Base-by-base conservation (phyloP, 2,797 vertebrate species). In the Pseudomugil tenellus region DNA sequence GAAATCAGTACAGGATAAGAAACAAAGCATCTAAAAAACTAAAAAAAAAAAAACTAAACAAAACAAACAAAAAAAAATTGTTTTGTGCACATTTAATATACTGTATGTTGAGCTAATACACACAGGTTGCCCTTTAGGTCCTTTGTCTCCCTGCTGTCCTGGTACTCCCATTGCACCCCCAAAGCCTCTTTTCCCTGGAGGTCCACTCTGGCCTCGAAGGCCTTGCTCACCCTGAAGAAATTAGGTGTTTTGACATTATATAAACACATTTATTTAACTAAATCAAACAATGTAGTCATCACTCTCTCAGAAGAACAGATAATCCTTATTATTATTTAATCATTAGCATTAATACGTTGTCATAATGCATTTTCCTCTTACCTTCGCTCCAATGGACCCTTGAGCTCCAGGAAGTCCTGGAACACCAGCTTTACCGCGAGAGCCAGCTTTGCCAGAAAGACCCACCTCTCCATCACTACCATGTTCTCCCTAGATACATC, bases 321-420 rank as follows among this genome's bases (percentile, higher is more conserved):
- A 1, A 14, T 66, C 0, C 59, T 43, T 48, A 10, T 43, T 26
- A 11, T 52, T 16, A 57, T 37, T 9, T 14, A 32, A 32, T 41
- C 19, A 49, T 48, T 62, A 41, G 51, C 1, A 11, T 39, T 5
- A 13, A 51, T 58, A 2, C 17, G 55, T 3, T 11, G 25, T 1
- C 6, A 21, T 6, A 1, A 31, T 23, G 9, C 6, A 12, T n/a
- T 43, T 62, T 14, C 5, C 9, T 46, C 58, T 78, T 79, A 98
- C 98, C 96, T 98, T 98, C 87, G 94, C 91, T 87, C 98, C 98
- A 74, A 96, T 92, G 67, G 89, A 92, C 14, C 98, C 98, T 87
- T 99, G 97, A 83, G 95, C 92, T 75, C 98, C 98, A 0, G 96
- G 98, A 57, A 99, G 94, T 75, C 98, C 98, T 1, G 91, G 84